Evolutionary conservation across 2,888 invertebrate genomes (phyloP).

Genomic region (Bhutanitis thaidina): DNA sequence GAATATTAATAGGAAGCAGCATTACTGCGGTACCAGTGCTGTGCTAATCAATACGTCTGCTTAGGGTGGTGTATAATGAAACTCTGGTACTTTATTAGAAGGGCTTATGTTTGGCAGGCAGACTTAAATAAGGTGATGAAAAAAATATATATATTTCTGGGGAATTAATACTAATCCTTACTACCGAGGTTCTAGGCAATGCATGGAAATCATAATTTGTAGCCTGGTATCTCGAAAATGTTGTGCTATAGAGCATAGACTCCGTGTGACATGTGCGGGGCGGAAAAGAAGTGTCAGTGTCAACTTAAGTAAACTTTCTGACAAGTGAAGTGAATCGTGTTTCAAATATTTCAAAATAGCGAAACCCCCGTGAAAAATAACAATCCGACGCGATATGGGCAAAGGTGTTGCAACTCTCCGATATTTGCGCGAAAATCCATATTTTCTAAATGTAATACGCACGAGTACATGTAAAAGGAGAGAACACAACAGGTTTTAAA

Average conservation of each 20-base stretch:
- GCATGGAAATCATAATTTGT: not conserved
- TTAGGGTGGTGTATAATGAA: too few species aligned
- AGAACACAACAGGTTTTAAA: conserved; percentile 29
- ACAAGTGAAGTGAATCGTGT: conserved; percentile 46
- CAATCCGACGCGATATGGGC: conserved; percentile 24
- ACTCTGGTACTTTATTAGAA: too few species aligned
- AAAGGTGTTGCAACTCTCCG: conserved; percentile 5
- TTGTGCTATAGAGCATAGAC: not conserved
- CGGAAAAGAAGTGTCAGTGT: not conserved
- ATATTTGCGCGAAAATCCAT: not conserved
- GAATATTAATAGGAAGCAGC: too few species aligned
- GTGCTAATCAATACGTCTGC: too few species aligned
- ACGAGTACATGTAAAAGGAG: conserved; percentile 19
- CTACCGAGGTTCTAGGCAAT: too few species aligned
- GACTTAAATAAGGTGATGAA: too few species aligned
- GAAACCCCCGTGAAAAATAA: conserved; percentile 36
- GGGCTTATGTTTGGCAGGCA: too few species aligned
- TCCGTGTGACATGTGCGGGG: conserved; percentile 25
- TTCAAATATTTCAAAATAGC: conserved; percentile 51
- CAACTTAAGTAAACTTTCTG: conserved; percentile 56
- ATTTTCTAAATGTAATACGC: not conserved
- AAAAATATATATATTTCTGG: too few species aligned
- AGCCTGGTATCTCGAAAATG: conserved; percentile 10
- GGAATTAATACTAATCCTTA: too few species aligned
- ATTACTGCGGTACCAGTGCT: too few species aligned